Percentiles rank a stretch among this genome's conserved stretches.
Conservation (phyloP, 35 echinoderm and acorn worm genomes). For the Ophioderma brevispina region DNA sequence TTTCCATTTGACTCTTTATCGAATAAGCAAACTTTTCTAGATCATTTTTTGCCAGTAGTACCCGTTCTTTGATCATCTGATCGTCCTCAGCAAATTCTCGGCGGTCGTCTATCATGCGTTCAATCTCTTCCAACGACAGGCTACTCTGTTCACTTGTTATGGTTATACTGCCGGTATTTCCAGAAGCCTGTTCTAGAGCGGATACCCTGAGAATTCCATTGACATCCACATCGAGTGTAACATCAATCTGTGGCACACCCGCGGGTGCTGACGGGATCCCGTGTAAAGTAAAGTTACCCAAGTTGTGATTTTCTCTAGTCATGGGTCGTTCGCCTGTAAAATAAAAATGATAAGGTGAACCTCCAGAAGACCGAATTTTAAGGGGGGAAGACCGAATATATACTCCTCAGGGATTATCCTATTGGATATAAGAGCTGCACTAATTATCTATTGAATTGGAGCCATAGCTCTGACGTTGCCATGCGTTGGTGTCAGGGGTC, state of each 20-base stretch:
- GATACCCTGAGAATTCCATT: conserved; percentile 70
- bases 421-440: too few relatives aligned
- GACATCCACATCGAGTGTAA: conserved; percentile 68
- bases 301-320: conserved; percentile 68
- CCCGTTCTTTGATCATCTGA: conserved; percentile 56
- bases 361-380: too few relatives aligned
- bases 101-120: conserved; percentile 67
- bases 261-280: conserved; percentile 68
- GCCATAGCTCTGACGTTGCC: too few relatives aligned
- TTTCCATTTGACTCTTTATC: conserved; percentile 63
- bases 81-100: conserved; percentile 77
- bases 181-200: conserved; percentile 66
- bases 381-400: too few relatives aligned
- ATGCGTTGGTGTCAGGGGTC: too few relatives aligned
- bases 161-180: conserved; percentile 70
- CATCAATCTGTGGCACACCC: conserved; percentile 69
- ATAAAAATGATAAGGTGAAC: too few relatives aligned
- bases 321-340: conserved; percentile 64
- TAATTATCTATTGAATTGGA: too few relatives aligned
- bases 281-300: conserved; percentile 75
- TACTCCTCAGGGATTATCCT: too few relatives aligned
- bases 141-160: conserved; percentile 77
- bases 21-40: conserved; percentile 72
- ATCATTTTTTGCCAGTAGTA: conserved; percentile 68
- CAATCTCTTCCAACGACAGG: conserved; percentile 67